Percentiles rank a stretch among this genome's conserved stretches.
Conservation (phyloP, 2,888 invertebrate genomes). For the Rotaria sp. region DNA sequence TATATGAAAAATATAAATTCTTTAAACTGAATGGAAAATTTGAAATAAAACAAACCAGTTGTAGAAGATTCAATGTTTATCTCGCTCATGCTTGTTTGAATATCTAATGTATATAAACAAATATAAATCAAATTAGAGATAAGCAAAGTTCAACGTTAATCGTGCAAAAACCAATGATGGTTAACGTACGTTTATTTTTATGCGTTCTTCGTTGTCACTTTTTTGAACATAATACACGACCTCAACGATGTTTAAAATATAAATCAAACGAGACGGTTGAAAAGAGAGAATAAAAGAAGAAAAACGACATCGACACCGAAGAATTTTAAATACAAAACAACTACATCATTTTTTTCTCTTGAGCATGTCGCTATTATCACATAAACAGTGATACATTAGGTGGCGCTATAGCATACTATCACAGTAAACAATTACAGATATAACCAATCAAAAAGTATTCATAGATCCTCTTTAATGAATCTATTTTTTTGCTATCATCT, state of each 20-base stretch:
- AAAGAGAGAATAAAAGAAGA: background rate
- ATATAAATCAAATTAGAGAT: background rate
- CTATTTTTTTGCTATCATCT: too few relatives aligned
- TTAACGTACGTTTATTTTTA: background rate
- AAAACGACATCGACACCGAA: background rate
- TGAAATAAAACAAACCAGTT: background rate
- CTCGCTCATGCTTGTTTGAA: background rate
- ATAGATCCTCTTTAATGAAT: background rate
- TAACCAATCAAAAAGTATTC: background rate
- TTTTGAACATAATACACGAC: background rate
- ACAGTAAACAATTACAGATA: background rate
- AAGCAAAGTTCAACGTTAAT: background rate
- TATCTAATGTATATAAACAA: background rate
- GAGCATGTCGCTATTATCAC: background rate
- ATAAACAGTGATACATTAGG: background rate
- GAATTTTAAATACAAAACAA: slow-evolving; percentile 5
- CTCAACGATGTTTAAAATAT: background rate
- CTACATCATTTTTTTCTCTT: background rate
- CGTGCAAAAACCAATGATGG: background rate
- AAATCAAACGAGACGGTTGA: background rate
- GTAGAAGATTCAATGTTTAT: background rate
- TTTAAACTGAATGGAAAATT: background rate
- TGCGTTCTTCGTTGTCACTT: background rate
- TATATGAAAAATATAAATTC: background rate
- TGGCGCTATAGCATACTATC: background rate